A percentile compares a stretch with the other conserved stretches of the same genome.
Conservation (phyloP, 2,888 invertebrate genomes). For the Dorcus hopei region DNA sequence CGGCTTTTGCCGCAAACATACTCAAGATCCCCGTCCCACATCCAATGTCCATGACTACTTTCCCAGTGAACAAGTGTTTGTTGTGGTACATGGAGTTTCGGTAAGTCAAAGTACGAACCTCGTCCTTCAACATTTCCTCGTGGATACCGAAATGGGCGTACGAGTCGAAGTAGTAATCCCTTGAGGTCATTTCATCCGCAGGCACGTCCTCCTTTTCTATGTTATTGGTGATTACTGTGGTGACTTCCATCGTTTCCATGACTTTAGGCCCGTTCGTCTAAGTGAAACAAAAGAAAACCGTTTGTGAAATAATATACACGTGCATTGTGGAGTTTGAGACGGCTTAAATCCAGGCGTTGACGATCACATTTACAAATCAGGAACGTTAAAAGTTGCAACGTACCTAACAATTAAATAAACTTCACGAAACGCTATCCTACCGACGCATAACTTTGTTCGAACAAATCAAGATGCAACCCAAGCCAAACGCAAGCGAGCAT, state of each 20-base stretch:
- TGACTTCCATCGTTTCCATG: constrained; percentile 57
- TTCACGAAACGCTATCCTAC: no score
- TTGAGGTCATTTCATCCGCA: constrained; percentile 96
- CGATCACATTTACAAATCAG: no score
- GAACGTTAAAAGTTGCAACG: no score
- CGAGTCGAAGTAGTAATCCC: constrained; percentile 99
- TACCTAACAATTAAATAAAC: no score
- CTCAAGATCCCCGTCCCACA: constrained; percentile 98
- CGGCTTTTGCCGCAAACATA: constrained; percentile 99
- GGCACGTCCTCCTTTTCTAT: constrained; percentile 54
- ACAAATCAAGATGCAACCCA: no score
- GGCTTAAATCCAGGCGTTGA: no score
- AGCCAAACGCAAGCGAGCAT: no score
- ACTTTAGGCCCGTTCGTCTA: constrained; percentile 19
- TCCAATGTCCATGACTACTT: constrained; percentile 94
- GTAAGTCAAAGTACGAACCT: constrained; percentile 96
- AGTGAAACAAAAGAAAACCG: constrained; percentile 5
- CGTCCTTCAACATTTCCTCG: constrained; percentile 99
- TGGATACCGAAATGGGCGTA: constrained; percentile 99
- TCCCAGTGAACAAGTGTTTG: constrained; percentile 92
- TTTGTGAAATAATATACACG: no score
- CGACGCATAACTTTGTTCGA: no score
- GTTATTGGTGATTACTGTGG: constrained; percentile 38
- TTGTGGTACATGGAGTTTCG: constrained; percentile 99
- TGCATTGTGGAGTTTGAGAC: no score